Evolutionary conservation across 2,888 invertebrate species (phyloP), one percentile per base, ranked within the genome.

Genomic region (Sminthurinus aureus): DNA sequence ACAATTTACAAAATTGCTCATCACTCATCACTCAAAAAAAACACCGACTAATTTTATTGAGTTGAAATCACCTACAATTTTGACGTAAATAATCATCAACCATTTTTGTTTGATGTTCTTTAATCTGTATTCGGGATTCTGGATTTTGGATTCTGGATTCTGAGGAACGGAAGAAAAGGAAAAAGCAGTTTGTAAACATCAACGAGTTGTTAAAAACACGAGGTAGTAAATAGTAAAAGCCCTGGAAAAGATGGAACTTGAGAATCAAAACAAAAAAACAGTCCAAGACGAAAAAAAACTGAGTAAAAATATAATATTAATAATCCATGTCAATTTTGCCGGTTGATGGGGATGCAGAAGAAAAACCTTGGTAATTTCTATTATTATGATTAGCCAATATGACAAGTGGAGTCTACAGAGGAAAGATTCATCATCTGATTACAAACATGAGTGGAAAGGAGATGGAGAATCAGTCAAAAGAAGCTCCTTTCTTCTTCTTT

Each of bases 351-450:
- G 38, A 38, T 38, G 38, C 1, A 38, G 38, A 58, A 58, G 15
- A 71, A 26, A 71, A 71, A 71, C 22, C 24, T 15, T 22, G 11
- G 13, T 24, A 71, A 71, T 71, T 71, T 71, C 24, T 67, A 67
- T 67, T 24, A 71, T 71, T 22, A 26, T 71, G 71, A 71, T 71
- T 71, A 71, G 71, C 9, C 24, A 71, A 24, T n/a, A 20, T 71
- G 20, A 69, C n/a, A n/a, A 22, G n/a, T 69, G 11, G 24, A n/a
- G n/a, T n/a, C n/a, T 51, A 78, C 66, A 78, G 66, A 78, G 51
- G 26, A 64, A 64, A 66, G 78, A 78, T 78, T 78, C 66, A 78
- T 78, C 78, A 78, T 64, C 66, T 78, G 78, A 78, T 78, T 78
- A 78, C 64, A 71, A 26, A 71, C 9, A 20, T 11, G 20, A 58